These are phyloP conservation scores for Ischnura elegans DNA, from an alignment of 2,888 invertebrate genomes.

Conservation along the genomic window DNA sequence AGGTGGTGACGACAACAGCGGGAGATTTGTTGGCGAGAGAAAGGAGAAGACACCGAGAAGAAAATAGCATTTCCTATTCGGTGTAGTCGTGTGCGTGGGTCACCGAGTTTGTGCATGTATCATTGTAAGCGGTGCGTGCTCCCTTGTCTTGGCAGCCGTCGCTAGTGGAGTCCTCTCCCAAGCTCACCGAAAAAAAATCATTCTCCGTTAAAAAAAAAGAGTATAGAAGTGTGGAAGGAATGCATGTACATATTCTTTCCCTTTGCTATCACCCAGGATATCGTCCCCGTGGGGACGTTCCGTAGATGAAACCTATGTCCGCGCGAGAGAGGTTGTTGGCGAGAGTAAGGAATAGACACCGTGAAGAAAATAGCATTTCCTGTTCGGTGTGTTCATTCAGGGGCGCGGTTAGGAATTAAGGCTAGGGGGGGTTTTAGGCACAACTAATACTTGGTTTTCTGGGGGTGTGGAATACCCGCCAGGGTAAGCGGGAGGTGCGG, in stretches of 20 bases:
- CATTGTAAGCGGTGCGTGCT: not conserved
- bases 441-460: too few relatives aligned
- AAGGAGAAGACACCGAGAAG: not conserved
- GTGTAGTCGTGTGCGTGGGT: not conserved
- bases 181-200: not conserved
- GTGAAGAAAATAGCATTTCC: too few relatives aligned
- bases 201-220: not conserved
- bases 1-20: not conserved
- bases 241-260: not conserved
- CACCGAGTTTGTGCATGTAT: not conserved
- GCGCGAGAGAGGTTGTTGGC: too few relatives aligned
- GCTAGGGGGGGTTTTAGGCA: too few relatives aligned
- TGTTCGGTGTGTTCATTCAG: too few relatives aligned
- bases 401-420: too few relatives aligned
- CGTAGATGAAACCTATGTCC: constrained; percentile 13
- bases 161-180: not conserved
- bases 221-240: not conserved
- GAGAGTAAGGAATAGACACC: too few relatives aligned
- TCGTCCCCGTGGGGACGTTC: not conserved
- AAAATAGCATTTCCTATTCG: not conserved
- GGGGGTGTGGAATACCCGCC: too few relatives aligned
- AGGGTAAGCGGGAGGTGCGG: too few relatives aligned
- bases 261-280: not conserved
- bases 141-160: not conserved
- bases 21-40: not conserved